These are phyloP conservation scores for Eciton burchellii DNA, from an alignment of 1,140 invertebrate species.

Conservation along the genomic window DNA sequence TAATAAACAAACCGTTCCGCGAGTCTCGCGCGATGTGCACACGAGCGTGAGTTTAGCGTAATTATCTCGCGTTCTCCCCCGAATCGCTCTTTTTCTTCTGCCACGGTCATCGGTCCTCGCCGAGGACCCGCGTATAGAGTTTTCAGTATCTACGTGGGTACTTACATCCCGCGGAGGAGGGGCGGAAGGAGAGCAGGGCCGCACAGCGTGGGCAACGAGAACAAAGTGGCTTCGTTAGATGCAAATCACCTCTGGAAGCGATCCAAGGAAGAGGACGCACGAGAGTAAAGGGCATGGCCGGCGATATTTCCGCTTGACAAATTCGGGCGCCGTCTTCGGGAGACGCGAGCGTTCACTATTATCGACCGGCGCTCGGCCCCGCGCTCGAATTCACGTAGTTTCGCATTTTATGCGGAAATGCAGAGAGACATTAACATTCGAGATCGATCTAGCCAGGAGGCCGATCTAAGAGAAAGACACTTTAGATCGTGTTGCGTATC, in stretches of 20 bases:
- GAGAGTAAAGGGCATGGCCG: constrained; percentile 59
- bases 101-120: neutral
- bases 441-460: neutral
- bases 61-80: neutral
- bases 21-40: too few species aligned
- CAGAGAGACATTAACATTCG: neutral
- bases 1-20: neutral
- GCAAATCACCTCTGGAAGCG: constrained; percentile 66
- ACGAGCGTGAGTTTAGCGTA: too few species aligned
- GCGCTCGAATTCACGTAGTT: neutral
- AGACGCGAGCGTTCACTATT: neutral
- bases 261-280: constrained; percentile 53
- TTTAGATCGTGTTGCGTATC: too few species aligned
- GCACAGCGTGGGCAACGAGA: constrained; percentile 16
- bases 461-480: too few species aligned
- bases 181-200: too few species aligned
- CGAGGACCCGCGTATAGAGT: constrained; percentile 2
- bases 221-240: constrained; percentile 68
- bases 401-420: neutral
- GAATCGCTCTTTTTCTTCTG: neutral
- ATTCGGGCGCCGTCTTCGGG: constrained; percentile 47
- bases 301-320: constrained; percentile 58
- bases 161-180: constrained; percentile 13
- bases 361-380: constrained; percentile 15
- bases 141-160: constrained; percentile 60